A percentile compares a stretch with the other conserved stretches of the same genome.
These are phyloP conservation scores for Sander lucioperca DNA, from an alignment of 2,113 vertebrate species.

Conservation along the genomic window DNA sequence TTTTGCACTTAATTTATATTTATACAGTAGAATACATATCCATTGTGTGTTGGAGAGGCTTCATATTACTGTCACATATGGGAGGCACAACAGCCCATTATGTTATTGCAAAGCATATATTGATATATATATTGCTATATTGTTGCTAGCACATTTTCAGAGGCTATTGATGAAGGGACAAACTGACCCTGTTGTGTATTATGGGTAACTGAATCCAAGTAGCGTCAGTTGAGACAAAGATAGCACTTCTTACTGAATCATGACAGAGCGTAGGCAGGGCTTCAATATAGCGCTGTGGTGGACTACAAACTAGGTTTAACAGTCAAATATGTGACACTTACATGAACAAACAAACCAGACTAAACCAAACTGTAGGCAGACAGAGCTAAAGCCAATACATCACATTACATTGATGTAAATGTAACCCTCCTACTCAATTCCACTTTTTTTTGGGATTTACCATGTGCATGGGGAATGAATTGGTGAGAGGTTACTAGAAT, in stretches of 20 bases:
- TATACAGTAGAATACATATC: no score
- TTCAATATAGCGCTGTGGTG: neutral
- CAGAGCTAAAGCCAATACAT: no score
- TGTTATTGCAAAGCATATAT: constrained; percentile 3
- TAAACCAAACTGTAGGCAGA: neutral
- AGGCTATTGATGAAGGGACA: constrained; percentile 53
- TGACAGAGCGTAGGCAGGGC: constrained; percentile 27
- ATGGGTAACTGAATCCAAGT: constrained; percentile 43
- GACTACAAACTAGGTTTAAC: neutral
- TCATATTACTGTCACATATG: constrained; percentile 24
- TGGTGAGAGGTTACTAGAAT: no score
- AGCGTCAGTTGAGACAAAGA: constrained; percentile 20
- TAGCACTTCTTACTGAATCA: neutral
- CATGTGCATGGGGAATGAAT: no score
- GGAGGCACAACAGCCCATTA: constrained; percentile 2
- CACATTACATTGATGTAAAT: no score
- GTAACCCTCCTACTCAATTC: no score
- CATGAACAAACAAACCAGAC: constrained; percentile 9
- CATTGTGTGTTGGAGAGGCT: neutral
- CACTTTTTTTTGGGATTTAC: no score
- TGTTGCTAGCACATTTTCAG: constrained; percentile 12
- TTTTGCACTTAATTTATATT: no score
- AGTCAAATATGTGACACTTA: neutral
- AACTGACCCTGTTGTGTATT: constrained; percentile 17
- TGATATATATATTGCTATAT: constrained; percentile 35